These are phyloP conservation scores for Bombus vancouverensis DNA, from an alignment of 1,140 invertebrate species.

Conservation along the genomic window DNA sequence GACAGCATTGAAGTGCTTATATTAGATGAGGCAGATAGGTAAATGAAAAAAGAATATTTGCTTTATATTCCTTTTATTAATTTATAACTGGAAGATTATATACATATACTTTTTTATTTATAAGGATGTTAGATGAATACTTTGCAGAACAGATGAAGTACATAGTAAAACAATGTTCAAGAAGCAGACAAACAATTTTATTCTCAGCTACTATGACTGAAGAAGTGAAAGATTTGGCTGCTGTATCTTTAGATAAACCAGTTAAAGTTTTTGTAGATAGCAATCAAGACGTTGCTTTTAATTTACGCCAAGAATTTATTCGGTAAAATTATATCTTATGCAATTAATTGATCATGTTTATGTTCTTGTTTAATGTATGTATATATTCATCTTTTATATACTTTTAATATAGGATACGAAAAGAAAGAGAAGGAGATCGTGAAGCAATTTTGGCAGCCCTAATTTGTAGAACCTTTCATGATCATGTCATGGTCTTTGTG, in stretches of 20 bases:
- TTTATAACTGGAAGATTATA: slow-evolving; percentile 29
- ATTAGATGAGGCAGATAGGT: slow-evolving; percentile 97
- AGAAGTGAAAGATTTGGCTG: slow-evolving; percentile 95
- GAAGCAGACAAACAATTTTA: slow-evolving; percentile 97
- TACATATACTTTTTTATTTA: slow-evolving; percentile 54
- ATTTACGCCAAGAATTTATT: slow-evolving; percentile 98
- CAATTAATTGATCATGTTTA: background rate
- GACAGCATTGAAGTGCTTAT: slow-evolving; percentile 97
- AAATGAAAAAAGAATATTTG: slow-evolving; percentile 22
- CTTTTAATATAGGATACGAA: slow-evolving; percentile 84
- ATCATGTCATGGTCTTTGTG: slow-evolving; percentile 97
- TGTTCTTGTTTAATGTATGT: background rate
- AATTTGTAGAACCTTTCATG: slow-evolving; percentile 95
- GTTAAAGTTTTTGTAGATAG: slow-evolving; percentile 97
- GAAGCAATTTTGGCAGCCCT: slow-evolving; percentile 95
- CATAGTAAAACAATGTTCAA: slow-evolving; percentile 94
- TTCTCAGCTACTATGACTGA: slow-evolving; percentile 99
- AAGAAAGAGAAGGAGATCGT: slow-evolving; percentile 92
- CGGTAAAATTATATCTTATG: slow-evolving; percentile 81
- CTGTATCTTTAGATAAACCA: slow-evolving; percentile 95
- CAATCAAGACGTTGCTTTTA: slow-evolving; percentile 97
- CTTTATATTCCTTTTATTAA: slow-evolving; percentile 37
- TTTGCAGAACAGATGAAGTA: slow-evolving; percentile 99
- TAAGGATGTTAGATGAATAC: slow-evolving; percentile 98
- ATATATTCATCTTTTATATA: background rate